Evolutionary conservation across 2,113 vertebrate species (phyloP), one percentile per base, ranked within the genome.

Genomic region (Urocynchramus pylzowi): DNA sequence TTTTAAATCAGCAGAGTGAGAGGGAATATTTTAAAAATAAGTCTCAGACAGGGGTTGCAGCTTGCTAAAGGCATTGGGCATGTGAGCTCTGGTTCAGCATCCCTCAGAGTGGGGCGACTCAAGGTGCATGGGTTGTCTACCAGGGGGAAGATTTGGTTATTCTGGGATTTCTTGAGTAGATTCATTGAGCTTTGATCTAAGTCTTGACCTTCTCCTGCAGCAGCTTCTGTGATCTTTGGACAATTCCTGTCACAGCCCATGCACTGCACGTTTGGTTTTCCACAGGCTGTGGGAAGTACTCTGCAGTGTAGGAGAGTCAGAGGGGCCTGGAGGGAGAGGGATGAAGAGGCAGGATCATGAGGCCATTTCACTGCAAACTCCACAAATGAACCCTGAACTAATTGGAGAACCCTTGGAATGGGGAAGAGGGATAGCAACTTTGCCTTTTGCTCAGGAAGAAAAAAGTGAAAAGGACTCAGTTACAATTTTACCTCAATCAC

Each of bases 201-300:
- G 42, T 22, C 78, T 64, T 53, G 19, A 31, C 45, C 45, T 87
- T n/a, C 28, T 84, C 54, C 47, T 37, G 16, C 5, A 44, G 67
- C 75, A 84, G 68, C 26, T 61, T 65, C 31, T 61, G 77, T 57
- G 59, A n/a, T 15, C 50, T n/a, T 30, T 11, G 33, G 33, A 2
- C 0, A 2, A 3, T 28, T 59, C 65, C 26, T 44, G 33, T 3
- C 33, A 30, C 50, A 71, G 60, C 37, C 47, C 13, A 0, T 5
- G 49, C 54, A 33, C 0, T 26, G 16, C 18, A 10, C 0, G 3
- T 39, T 39, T 52, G 41, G 11, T 50, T 42, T 74, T 33, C 27
- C 33, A 14, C 0, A 5, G 44, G 12, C 30, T 35, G 23, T 16
- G 31, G 42, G n/a, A 39, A 21, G 1, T 10, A 0, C 22, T 44